Base-by-base conservation (phyloP, 2,113 vertebrate species). In the Apteryx mantelli region DNA sequence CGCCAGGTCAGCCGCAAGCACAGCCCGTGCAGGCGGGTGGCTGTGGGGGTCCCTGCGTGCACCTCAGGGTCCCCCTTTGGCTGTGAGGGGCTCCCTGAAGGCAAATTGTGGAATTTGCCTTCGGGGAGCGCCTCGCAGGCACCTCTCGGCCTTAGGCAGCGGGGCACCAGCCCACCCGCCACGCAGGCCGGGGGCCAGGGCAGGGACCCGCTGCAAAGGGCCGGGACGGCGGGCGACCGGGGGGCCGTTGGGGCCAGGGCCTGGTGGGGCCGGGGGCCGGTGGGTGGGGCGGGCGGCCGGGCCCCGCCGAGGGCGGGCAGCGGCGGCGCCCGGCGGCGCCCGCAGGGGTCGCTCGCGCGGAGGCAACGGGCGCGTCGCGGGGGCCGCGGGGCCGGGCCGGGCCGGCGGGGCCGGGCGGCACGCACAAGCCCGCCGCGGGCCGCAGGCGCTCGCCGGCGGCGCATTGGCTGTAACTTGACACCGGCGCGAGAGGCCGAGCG, bases 401-500 rank as follows among this genome's bases (percentile, higher is more conserved):
- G 68, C 24, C 48, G 18, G 46, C 26, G 15, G 22, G 30, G 44
- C 10, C 40, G 44, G 68, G 88, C 44, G 48, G 77, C 22, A 25
- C 81, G 56, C 89, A 34, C 71, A 60, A 95, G 88, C 83, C 91
- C 55, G 86, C 83, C 7, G 91, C 42, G 89, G 79, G 91, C 88
- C 69, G 84, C 34, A 26, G 89, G 66, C 87, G 64, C 63, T 11
- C 46, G 74, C 69, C 52, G 79, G 82, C 18, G 70, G 70, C 76
- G 56, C 6, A 7, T 7, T 78, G 79, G 68, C 52, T 95, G 95
- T 94, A 97, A 96, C 84, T 88, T 55, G 96, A 98, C 73, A 95
- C 94, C 74, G 63, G 42, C 58, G 61, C 58, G 74, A 78, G 82
- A 91, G 91, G 78, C 95, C 86, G 94, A 75, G 82, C 66, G 82